phyloP scores from a whole-genome alignment of 2,113 vertebrate genomes.

The Neolamprologus falcicula region DNA sequence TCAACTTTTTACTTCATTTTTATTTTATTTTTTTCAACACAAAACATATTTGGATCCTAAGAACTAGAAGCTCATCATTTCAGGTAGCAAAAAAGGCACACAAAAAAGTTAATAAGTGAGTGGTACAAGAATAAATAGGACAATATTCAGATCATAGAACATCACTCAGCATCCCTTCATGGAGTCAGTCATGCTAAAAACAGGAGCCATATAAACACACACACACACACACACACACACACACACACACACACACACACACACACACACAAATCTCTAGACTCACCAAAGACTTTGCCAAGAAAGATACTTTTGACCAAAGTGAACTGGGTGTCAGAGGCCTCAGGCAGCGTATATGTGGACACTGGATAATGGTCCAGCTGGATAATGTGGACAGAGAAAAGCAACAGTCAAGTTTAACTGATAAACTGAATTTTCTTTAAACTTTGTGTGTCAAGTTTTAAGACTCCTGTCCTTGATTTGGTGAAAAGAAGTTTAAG shows the following conservation, averaged over 20 bases:
- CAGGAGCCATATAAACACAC: neutral
- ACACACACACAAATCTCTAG: fast-evolving
- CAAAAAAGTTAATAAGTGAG: neutral
- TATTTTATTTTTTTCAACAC: neutral
- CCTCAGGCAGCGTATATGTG: conserved; percentile 77
- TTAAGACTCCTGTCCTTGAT: neutral
- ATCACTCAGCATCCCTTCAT: neutral
- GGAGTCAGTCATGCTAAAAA: neutral
- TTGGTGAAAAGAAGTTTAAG: neutral
- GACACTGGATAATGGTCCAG: conserved; percentile 88
- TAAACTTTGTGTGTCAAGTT: too few relatives aligned
- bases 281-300: conserved; percentile 93
- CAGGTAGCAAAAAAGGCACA: neutral
- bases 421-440: neutral
- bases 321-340: conserved; percentile 84
- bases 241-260: too few relatives aligned
- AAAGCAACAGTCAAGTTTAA: neutral
- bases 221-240: fast-evolving
- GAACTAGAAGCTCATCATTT: neutral
- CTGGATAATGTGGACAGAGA: conserved; percentile 51
- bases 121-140: neutral
- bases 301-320: conserved; percentile 91
- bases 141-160: neutral
- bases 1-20: neutral
- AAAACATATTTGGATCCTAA: neutral